A percentile compares a stretch with the other conserved stretches of the same genome.
These are phyloP conservation scores for Trissonchulus sp. DNA, from an alignment of 2,888 invertebrate genomes.

Conservation along the genomic window DNA sequence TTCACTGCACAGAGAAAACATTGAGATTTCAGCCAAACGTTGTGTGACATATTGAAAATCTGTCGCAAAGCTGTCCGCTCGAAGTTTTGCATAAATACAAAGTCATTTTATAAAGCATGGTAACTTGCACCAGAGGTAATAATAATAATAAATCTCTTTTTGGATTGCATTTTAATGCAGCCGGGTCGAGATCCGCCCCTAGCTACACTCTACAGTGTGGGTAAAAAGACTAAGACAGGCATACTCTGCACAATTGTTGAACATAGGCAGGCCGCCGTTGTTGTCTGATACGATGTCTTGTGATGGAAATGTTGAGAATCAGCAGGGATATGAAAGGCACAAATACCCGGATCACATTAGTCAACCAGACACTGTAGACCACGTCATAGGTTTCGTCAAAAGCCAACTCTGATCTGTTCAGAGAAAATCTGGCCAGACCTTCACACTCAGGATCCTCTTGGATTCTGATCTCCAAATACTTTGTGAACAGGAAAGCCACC, in stretches of 20 bases:
- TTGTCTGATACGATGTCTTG: not conserved
- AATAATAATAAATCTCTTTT: no score
- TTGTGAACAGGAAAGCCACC: not conserved
- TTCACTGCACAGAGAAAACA: no score
- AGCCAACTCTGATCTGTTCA: not conserved
- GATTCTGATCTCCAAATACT: not conserved
- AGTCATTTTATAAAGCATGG: no score
- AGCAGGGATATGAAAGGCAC: not conserved
- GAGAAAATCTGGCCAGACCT: not conserved
- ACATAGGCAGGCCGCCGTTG: not conserved
- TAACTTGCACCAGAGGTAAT: no score
- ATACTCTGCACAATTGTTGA: not conserved
- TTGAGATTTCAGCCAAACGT: no score
- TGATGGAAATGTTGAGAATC: not conserved
- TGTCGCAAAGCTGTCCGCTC: no score
- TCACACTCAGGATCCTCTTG: not conserved
- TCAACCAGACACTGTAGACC: constrained; percentile 4
- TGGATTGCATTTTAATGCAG: no score
- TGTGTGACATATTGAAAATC: no score
- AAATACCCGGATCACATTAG: not conserved
- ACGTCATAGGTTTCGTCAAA: not conserved
- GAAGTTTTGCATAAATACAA: no score
- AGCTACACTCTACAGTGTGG: no score
- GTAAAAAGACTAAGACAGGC: no score
- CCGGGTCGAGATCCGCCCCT: no score